Evolutionary conservation across 1,140 invertebrate species (phyloP).

Genomic region (Drusus annulatus): DNA sequence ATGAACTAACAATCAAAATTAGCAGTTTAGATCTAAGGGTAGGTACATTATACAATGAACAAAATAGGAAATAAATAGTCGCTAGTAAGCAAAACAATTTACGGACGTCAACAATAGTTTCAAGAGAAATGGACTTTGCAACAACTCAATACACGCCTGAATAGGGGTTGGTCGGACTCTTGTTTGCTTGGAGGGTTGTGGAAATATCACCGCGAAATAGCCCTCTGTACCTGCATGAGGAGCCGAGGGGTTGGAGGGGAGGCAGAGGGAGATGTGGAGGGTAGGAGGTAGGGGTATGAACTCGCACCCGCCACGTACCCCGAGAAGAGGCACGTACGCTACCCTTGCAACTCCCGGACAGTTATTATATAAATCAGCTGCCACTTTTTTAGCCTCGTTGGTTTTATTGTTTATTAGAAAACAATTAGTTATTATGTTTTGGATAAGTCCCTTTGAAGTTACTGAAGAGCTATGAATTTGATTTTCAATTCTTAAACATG

Average conservation of each 20-base stretch:
- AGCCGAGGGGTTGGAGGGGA: too few species aligned
- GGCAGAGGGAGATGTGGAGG: background rate
- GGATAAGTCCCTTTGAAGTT: too few species aligned
- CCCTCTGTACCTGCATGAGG: too few species aligned
- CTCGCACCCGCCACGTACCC: background rate
- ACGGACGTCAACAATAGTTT: too few species aligned
- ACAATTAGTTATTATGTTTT: background rate
- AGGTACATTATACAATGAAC: too few species aligned
- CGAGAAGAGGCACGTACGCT: background rate
- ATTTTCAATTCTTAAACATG: too few species aligned
- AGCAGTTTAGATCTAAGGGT: too few species aligned
- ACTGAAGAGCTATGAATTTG: too few species aligned
- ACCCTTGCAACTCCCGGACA: background rate
- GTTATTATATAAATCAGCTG: slow-evolving; percentile 15
- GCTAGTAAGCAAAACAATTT: too few species aligned
- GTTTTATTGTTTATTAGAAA: background rate
- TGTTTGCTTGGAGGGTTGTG: background rate
- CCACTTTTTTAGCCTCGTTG: background rate
- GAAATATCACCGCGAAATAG: background rate
- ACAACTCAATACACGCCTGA: background rate
- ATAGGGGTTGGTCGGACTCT: background rate
- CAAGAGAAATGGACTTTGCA: background rate
- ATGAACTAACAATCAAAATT: too few species aligned
- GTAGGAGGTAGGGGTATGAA: background rate
- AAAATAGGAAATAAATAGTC: too few species aligned